Conservation (phyloP, 2,113 vertebrate genomes). For the Thermophis baileyi region DNA sequence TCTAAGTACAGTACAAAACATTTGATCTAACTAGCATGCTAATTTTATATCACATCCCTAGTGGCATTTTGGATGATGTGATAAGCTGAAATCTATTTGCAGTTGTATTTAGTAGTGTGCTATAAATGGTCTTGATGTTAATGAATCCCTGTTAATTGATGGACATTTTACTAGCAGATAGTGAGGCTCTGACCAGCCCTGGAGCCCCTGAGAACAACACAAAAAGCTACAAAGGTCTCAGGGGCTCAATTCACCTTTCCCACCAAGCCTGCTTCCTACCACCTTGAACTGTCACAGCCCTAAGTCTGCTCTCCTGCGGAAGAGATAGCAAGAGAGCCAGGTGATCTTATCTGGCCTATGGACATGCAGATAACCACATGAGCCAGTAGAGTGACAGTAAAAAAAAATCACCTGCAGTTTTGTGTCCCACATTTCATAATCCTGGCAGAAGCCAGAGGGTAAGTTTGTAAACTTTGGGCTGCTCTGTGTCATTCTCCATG, state of each 20-base stretch:
- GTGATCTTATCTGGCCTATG: neutral
- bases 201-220: neutral
- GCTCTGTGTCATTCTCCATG: neutral
- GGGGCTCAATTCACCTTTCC: neutral
- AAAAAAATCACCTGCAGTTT: neutral
- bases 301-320: neutral
- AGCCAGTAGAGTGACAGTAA: neutral
- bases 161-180: neutral
- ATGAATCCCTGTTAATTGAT: neutral
- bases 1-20: neutral
- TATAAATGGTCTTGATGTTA: neutral
- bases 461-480: neutral
- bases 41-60: neutral
- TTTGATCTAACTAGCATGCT: neutral
- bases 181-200: neutral
- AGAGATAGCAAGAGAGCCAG: neutral
- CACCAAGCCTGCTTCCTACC: neutral
- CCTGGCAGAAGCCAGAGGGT: neutral
- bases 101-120: neutral
- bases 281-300: neutral
- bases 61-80: neutral
- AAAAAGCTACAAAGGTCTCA: neutral
- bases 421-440: neutral
- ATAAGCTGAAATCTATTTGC: neutral
- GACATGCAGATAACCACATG: neutral